Percentiles rank a stretch among this genome's conserved stretches.
phyloP scores from a whole-genome alignment of 2,888 invertebrate genomes.

The Oligia fasciuncula region DNA sequence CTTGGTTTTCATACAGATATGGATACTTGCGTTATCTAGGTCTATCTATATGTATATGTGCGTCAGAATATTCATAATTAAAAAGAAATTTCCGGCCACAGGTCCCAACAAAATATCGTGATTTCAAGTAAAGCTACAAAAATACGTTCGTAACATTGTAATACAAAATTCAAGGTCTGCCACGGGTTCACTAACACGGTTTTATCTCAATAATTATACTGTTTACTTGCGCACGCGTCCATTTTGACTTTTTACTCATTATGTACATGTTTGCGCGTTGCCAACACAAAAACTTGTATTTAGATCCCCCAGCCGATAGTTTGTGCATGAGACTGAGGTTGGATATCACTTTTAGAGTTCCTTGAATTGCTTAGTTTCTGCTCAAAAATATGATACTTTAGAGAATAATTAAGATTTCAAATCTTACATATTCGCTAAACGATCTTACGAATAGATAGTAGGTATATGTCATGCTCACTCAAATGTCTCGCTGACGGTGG shows the following conservation, averaged over 20 bases:
- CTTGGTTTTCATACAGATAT: too few relatives aligned
- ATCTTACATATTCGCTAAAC: background rate
- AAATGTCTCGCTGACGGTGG: too few relatives aligned
- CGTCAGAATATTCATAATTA: too few relatives aligned
- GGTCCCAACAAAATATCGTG: background rate
- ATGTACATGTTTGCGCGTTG: slow-evolving; percentile 52
- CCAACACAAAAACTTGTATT: slow-evolving; percentile 56
- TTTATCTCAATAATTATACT: slow-evolving; percentile 61
- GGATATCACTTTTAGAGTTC: slow-evolving; percentile 32
- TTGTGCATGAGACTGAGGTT: slow-evolving; percentile 47
- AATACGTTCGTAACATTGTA: slow-evolving; percentile 20
- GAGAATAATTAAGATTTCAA: background rate
- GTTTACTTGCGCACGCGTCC: slow-evolving; percentile 61
- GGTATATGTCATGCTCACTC: too few relatives aligned
- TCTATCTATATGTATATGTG: too few relatives aligned
- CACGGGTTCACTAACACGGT: slow-evolving; percentile 58
- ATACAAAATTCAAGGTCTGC: slow-evolving; percentile 56
- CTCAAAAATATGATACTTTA: background rate
- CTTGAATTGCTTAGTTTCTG: slow-evolving; percentile 2
- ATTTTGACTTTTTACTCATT: slow-evolving; percentile 65
- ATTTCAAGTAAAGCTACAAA: slow-evolving; percentile 24
- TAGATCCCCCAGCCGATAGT: slow-evolving; percentile 57
- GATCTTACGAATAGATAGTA: background rate
- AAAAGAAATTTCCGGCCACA: background rate
- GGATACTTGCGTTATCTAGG: too few relatives aligned